A percentile compares a stretch with the other conserved stretches of the same genome.
Conservation (phyloP, 2,888 invertebrate species). For the Hypolimnas misippus region DNA sequence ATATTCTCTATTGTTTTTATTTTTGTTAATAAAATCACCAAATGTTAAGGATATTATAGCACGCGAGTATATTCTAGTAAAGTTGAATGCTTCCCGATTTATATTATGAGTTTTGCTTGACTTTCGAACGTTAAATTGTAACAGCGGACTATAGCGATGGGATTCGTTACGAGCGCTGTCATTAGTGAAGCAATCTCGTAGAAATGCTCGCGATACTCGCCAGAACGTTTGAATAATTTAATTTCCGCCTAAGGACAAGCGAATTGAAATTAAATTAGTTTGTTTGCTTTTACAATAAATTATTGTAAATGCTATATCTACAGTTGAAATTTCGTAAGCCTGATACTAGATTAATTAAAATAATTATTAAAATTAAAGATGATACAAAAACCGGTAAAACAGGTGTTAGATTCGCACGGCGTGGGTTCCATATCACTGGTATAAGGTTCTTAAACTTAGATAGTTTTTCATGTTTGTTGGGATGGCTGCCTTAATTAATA, state of each 20-base stretch:
- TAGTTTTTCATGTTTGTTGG: too few species aligned
- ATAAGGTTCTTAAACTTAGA: too few species aligned
- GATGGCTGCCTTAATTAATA: too few species aligned
- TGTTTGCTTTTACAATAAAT: neutral
- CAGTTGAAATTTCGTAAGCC: too few species aligned
- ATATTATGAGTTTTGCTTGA: neutral
- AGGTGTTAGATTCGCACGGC: too few species aligned
- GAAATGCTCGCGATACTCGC: slow-evolving; percentile 46
- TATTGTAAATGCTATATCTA: neutral
- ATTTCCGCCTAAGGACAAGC: slow-evolving; percentile 50
- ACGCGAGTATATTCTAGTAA: too few species aligned
- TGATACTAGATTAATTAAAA: neutral
- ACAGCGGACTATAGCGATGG: slow-evolving; percentile 17
- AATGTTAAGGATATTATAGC: too few species aligned
- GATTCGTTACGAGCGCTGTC: slow-evolving; percentile 22
- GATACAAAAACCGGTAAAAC: too few species aligned
- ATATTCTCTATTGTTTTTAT: too few species aligned
- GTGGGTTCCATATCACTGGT: too few species aligned
- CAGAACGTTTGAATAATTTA: slow-evolving; percentile 56
- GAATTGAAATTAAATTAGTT: slow-evolving; percentile 22
- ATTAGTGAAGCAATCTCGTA: slow-evolving; percentile 51
- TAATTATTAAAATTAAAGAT: too few species aligned
- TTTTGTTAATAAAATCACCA: too few species aligned
- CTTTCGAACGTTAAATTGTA: slow-evolving; percentile 22
- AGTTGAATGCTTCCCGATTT: neutral